phyloP scores from a whole-genome alignment of 2,888 invertebrate species.

The Drosophila mercatorum region DNA sequence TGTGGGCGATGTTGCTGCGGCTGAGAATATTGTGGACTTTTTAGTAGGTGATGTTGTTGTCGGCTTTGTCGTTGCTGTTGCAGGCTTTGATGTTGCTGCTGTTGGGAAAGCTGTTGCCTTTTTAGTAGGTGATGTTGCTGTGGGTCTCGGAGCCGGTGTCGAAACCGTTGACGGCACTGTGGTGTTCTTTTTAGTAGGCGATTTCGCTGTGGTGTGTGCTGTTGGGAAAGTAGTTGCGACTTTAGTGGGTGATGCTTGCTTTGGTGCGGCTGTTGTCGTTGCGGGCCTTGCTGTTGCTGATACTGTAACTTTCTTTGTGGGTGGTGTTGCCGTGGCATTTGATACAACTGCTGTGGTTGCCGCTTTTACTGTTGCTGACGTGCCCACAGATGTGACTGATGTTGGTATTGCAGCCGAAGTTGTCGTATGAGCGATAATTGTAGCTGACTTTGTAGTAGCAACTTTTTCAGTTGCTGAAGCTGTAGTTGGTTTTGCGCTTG shows the following conservation, averaged over 20 bases:
- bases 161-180: neutral
- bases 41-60: conserved; percentile 7
- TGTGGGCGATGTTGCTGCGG: conserved; percentile 18
- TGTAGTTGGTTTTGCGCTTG: conserved; percentile 17
- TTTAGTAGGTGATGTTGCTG: conserved; percentile 23
- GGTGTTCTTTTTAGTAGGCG: conserved; percentile 18
- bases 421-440: conserved; percentile 6
- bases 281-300: conserved; percentile 4
- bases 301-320: conserved; percentile 4
- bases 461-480: conserved; percentile 11
- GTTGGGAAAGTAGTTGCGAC: neutral
- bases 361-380: neutral
- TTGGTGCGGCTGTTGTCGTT: conserved; percentile 1
- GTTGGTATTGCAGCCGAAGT: neutral
- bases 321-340: conserved; percentile 4
- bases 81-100: conserved; percentile 11
- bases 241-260: conserved; percentile 23
- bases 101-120: conserved; percentile 7
- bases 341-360: neutral
- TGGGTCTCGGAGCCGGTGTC: conserved; percentile 9
- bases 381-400: neutral
- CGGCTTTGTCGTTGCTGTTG: conserved; percentile 13
- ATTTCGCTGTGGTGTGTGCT: conserved; percentile 13
- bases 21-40: conserved; percentile 16
- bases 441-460: conserved; percentile 8